These are phyloP conservation scores for Sarcophilus harrisii DNA, from an alignment of 2,797 vertebrate genomes.

Conservation along the genomic window DNA sequence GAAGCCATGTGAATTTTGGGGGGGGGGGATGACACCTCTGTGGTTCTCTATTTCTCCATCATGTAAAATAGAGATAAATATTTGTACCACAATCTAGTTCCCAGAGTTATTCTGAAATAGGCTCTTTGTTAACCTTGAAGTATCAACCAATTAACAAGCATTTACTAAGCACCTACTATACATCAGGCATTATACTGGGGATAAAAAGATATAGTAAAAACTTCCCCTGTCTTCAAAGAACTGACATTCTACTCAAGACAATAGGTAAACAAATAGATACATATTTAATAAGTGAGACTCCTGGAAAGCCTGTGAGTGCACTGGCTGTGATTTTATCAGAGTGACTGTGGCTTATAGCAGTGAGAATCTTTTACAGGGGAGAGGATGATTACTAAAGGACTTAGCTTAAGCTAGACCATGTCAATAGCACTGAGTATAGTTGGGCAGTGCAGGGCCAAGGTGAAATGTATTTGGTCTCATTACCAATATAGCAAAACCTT, in stretches of 20 bases:
- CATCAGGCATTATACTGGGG: not conserved
- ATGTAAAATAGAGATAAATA: not conserved
- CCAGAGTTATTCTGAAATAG: not conserved
- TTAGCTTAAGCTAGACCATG: not conserved
- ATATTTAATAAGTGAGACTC: not conserved
- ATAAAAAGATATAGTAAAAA: not conserved
- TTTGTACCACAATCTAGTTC: not conserved
- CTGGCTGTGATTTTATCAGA: not conserved
- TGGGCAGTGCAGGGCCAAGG: not conserved
- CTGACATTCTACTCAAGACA: not conserved
- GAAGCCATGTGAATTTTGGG: not conserved
- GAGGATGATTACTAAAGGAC: not conserved
- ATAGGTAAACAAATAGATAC: not conserved
- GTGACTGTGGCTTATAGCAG: not conserved
- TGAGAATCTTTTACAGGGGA: no score
- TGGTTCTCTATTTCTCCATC: not conserved
- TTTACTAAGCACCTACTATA: not conserved
- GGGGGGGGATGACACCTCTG: not conserved
- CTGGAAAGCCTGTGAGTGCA: not conserved
- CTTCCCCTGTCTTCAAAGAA: not conserved
- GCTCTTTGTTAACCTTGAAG: not conserved
- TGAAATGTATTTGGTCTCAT: not conserved
- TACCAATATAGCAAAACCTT: not conserved
- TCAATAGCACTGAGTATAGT: not conserved
- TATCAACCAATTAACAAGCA: not conserved